These are phyloP conservation scores for Troglohyphantes excavatus DNA, from an alignment of 2,888 invertebrate species.

Conservation along the genomic window DNA sequence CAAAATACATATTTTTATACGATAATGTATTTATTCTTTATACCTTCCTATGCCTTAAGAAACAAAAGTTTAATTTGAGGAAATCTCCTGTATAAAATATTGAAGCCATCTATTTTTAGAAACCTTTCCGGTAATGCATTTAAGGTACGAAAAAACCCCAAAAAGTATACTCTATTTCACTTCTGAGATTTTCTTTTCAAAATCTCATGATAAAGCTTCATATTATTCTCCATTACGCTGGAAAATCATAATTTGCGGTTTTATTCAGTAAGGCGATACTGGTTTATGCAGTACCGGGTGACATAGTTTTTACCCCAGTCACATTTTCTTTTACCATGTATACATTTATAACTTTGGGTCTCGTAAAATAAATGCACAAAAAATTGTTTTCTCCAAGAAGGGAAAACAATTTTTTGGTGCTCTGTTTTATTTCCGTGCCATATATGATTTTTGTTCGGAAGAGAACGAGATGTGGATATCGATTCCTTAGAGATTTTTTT, in stretches of 20 bases:
- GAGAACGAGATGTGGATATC: constrained; percentile 15
- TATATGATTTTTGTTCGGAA: constrained; percentile 49
- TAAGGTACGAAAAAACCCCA: too few species aligned
- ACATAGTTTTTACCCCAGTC: constrained; percentile 35
- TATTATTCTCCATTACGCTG: constrained; percentile 26
- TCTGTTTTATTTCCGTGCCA: constrained; percentile 32
- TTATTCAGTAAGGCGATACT: constrained; percentile 17
- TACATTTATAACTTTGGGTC: constrained; percentile 36
- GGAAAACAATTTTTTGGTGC: neutral
- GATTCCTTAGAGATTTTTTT: constrained; percentile 37
- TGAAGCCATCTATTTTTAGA: too few species aligned
- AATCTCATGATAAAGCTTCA: neutral
- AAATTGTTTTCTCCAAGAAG: constrained; percentile 7
- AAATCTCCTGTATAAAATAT: too few species aligned
- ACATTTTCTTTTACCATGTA: constrained; percentile 24
- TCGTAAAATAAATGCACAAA: constrained; percentile 18
- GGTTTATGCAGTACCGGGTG: constrained; percentile 43
- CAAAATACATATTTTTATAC: too few species aligned
- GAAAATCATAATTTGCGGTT: neutral
- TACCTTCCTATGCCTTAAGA: too few species aligned
- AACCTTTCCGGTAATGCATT: too few species aligned
- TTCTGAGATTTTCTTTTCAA: neutral
- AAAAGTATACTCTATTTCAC: neutral
- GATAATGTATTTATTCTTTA: too few species aligned
- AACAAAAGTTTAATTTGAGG: too few species aligned